Evolutionary conservation across 2,888 invertebrate genomes (phyloP), one percentile per base, ranked within the genome.

Genomic region (Gymnosoma rotundatum): DNA sequence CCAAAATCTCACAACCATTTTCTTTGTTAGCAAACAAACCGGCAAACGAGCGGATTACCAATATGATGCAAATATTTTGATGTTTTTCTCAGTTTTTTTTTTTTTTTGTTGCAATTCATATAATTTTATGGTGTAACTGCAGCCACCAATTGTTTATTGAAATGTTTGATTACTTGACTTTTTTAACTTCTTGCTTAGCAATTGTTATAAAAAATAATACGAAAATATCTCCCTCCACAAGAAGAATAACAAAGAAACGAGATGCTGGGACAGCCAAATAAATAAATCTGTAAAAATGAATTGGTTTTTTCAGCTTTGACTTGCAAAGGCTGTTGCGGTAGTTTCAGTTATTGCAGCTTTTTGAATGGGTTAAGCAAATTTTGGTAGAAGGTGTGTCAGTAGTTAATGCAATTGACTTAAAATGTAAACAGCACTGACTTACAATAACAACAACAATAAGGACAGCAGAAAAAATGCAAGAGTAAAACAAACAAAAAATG

Each of bases 331-430:
- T 63, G 72, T 66, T 78, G 86, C 72, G 63, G 78, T 63, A 20
- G 61, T 58, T 25, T 75, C 78, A 75, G 69, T 78, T 82, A 75
- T 67, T 88, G 83, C 88, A 84, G 69, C 75, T 79, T 79, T 67
- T 78, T 81, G 50, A 76, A 78, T 84, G 83, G 84, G 64, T 81
- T 70, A 84, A 84, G 84, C 48, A 73, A 78, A 81, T 72, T 80
- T 81, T 75, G 82, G 83, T 86, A 75, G 87, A 87, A 91, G 91
- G 91, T 90, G 90, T 91, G 90, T 88, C 90, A 88, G 90, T 89
- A 89, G 90, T 89, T 83, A 81, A 81, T 81, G 85, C 85, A 86
- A 86, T 83, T 73, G 81, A 84, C 84, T 84, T 84, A 18, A 70
- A 81, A 84, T 74, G 81, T 81, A 78, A 82, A 83, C 78, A 86